These are phyloP conservation scores for Chesias legatella DNA, from an alignment of 2,888 invertebrate genomes.

Conservation along the genomic window DNA sequence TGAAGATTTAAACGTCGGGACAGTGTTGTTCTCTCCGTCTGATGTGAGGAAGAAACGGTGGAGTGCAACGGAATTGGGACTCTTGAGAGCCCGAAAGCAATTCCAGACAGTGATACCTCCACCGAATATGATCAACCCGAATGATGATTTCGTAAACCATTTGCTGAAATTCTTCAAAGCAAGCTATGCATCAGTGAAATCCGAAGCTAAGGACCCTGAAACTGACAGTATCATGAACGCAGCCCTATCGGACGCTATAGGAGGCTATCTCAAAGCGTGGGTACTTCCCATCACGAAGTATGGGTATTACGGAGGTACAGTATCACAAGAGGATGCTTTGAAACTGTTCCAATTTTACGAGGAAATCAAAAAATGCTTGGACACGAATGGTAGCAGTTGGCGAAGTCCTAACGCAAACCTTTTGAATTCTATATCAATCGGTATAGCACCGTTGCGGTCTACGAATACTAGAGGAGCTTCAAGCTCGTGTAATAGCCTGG, in stretches of 20 bases:
- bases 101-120: slow-evolving; percentile 56
- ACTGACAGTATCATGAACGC: slow-evolving; percentile 44
- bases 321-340: slow-evolving; percentile 76
- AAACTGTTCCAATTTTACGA: slow-evolving; percentile 78
- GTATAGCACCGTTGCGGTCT: slow-evolving; percentile 33
- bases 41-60: slow-evolving; percentile 47
- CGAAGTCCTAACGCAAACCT: slow-evolving; percentile 42
- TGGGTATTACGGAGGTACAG: slow-evolving; percentile 82
- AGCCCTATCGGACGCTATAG: slow-evolving; percentile 74
- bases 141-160: slow-evolving; percentile 42
- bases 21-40: slow-evolving; percentile 49
- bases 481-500: slow-evolving; percentile 49
- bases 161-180: slow-evolving; percentile 50
- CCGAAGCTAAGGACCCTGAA: slow-evolving; percentile 36
- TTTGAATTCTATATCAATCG: slow-evolving; percentile 44
- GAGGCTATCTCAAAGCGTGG: slow-evolving; percentile 82
- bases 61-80: slow-evolving; percentile 40
- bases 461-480: slow-evolving; percentile 30
- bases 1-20: slow-evolving; percentile 50
- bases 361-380: slow-evolving; percentile 78
- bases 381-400: slow-evolving; percentile 82
- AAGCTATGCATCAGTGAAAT: slow-evolving; percentile 44
- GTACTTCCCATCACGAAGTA: slow-evolving; percentile 81
- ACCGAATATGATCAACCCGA: slow-evolving; percentile 35
- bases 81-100: slow-evolving; percentile 50